Evolutionary conservation across 2,113 vertebrate species (phyloP).

Genomic region (Elgaria multicarinata): DNA sequence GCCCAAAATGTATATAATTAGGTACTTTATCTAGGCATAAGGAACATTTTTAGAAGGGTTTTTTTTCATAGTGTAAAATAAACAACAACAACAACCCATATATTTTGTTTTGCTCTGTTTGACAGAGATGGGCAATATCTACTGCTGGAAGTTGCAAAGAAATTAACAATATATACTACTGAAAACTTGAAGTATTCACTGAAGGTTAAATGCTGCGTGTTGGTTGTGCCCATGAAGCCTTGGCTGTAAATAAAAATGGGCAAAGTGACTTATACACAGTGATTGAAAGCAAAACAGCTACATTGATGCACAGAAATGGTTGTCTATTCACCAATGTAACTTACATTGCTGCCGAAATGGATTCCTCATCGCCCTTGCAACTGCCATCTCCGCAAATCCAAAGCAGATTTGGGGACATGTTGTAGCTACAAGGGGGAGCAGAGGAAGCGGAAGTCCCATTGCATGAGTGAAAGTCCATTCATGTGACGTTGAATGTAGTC

Average conservation of each 20-base stretch:
- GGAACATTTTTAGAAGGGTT: background rate
- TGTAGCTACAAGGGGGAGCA: background rate
- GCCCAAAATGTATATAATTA: background rate
- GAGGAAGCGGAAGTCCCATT: background rate
- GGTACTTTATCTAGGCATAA: background rate
- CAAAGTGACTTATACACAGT: background rate
- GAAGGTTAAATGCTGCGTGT: background rate
- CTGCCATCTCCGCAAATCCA: background rate
- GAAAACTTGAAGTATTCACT: background rate
- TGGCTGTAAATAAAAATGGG: background rate
- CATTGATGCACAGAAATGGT: background rate
- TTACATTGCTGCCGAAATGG: background rate
- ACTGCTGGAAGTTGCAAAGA: background rate
- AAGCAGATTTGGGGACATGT: background rate
- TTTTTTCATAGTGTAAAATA: background rate
- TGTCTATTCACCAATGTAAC: background rate
- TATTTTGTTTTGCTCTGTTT: background rate
- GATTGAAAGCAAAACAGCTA: background rate
- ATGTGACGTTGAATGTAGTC: background rate
- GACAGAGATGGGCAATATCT: background rate
- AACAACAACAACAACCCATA: background rate
- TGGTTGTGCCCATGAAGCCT: background rate
- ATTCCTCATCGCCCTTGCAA: background rate
- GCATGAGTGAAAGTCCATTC: background rate
- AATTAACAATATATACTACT: background rate